Conservation (phyloP, 2,888 invertebrate genomes). For the Mesorhabditis sp. region DNA sequence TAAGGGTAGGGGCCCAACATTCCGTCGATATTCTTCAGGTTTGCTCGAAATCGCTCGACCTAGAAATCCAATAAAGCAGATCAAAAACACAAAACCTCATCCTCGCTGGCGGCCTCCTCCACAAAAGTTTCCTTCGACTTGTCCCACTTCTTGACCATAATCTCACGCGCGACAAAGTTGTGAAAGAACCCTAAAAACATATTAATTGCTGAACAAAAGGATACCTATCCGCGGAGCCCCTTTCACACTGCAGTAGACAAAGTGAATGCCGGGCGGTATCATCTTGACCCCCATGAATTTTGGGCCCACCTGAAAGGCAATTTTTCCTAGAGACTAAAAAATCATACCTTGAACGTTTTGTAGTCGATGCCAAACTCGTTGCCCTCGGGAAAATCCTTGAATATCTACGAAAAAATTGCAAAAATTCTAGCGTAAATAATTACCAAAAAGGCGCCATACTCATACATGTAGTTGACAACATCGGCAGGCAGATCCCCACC, state of each 20-base stretch:
- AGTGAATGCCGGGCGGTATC: constrained; percentile 95
- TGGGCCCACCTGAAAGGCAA: constrained; percentile 68
- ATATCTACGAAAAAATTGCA: constrained; percentile 60
- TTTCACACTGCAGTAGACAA: constrained; percentile 68
- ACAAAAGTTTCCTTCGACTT: constrained; percentile 69
- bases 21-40: constrained; percentile 72
- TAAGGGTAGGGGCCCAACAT: constrained; percentile 87
- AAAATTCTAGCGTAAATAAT: constrained; percentile 2
- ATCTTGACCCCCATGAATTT: constrained; percentile 93
- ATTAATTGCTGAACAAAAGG: constrained; percentile 64
- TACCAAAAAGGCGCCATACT: constrained; percentile 37
- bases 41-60: constrained; percentile 57
- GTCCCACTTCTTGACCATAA: constrained; percentile 85
- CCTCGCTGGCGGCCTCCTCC: constrained; percentile 26
- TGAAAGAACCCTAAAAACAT: constrained; percentile 74
- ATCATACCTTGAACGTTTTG: constrained; percentile 72
- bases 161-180: constrained; percentile 76
- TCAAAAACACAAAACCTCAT: constrained; percentile 21
- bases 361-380: constrained; percentile 96
- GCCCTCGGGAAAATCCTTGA: constrained; percentile 79
- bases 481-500: constrained; percentile 28
- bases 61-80: constrained; percentile 15
- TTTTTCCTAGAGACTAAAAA: too few relatives aligned
- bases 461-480: constrained; percentile 36
- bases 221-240: constrained; percentile 37